Conservation (phyloP, 2,888 invertebrate species). For the Parnassius apollo region DNA sequence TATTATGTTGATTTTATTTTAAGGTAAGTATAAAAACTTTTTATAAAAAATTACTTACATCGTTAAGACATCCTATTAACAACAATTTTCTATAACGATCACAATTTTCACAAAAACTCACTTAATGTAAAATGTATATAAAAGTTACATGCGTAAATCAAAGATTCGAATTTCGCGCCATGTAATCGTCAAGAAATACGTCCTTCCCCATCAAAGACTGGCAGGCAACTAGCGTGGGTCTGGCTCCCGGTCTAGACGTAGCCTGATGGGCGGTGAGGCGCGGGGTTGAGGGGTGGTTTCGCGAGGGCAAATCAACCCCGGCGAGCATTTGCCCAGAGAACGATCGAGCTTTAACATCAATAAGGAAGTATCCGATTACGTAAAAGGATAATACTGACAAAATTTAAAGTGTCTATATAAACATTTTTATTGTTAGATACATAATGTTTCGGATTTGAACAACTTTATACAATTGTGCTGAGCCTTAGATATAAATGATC, state of each 20-base stretch:
- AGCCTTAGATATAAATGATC: too few species aligned
- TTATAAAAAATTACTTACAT: slow-evolving; percentile 34
- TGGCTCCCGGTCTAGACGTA: slow-evolving; percentile 67
- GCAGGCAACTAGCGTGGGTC: slow-evolving; percentile 56
- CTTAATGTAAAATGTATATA: slow-evolving; percentile 16
- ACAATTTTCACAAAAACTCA: slow-evolving; percentile 34
- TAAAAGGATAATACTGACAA: slow-evolving; percentile 53
- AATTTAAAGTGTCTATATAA: slow-evolving; percentile 38
- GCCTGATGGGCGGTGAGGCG: slow-evolving; percentile 39
- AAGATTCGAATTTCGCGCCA: slow-evolving; percentile 65
- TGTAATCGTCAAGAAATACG: slow-evolving; percentile 38
- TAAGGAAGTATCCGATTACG: slow-evolving; percentile 52
- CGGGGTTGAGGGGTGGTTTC: slow-evolving; percentile 37
- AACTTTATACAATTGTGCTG: too few species aligned
- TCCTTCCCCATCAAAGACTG: slow-evolving; percentile 46
- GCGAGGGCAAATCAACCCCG: slow-evolving; percentile 57
- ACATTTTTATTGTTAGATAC: slow-evolving; percentile 28
- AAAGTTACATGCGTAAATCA: slow-evolving; percentile 20
- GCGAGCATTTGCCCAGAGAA: slow-evolving; percentile 58
- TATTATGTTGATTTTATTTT: too few species aligned
- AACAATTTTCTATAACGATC: slow-evolving; percentile 30
- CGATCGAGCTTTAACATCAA: slow-evolving; percentile 57
- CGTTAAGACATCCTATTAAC: slow-evolving; percentile 32
- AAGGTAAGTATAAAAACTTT: not conserved
- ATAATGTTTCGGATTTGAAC: not conserved